These are phyloP conservation scores for Hypomecis punctinalis DNA, from an alignment of 2,888 invertebrate genomes.

Conservation along the genomic window DNA sequence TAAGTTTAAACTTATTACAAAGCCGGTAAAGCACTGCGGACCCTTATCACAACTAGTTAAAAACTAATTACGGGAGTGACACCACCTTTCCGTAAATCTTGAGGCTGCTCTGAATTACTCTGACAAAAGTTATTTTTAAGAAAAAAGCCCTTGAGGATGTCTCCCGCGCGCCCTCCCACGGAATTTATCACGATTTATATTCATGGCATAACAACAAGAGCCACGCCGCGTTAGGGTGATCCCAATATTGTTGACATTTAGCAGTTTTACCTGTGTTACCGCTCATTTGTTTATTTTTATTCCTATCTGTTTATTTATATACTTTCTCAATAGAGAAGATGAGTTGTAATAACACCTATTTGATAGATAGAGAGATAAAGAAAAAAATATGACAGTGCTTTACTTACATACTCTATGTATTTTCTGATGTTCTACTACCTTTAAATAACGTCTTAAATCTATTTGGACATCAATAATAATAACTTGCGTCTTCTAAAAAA, in stretches of 20 bases:
- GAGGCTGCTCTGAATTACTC: slow-evolving; percentile 81
- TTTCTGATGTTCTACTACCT: too few relatives aligned
- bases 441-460: too few relatives aligned
- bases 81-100: slow-evolving; percentile 84
- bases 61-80: slow-evolving; percentile 85
- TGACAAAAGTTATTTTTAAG: slow-evolving; percentile 85
- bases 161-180: slow-evolving; percentile 61
- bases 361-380: too few relatives aligned
- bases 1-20: slow-evolving; percentile 75
- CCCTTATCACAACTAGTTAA: slow-evolving; percentile 86
- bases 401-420: too few relatives aligned
- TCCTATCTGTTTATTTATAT: neutral
- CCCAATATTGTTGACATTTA: slow-evolving; percentile 74
- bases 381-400: too few relatives aligned
- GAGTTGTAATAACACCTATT: too few relatives aligned
- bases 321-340: too few relatives aligned
- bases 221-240: slow-evolving; percentile 74
- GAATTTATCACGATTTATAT: slow-evolving; percentile 87
- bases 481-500: too few relatives aligned
- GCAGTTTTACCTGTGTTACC: slow-evolving; percentile 48
- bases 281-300: slow-evolving; percentile 5
- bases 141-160: slow-evolving; percentile 83
- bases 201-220: slow-evolving; percentile 84
- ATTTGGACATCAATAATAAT: too few relatives aligned
- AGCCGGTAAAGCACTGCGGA: slow-evolving; percentile 73